phyloP scores from a whole-genome alignment of 2,888 invertebrate species.

The Himalopsyche tibetana region DNA sequence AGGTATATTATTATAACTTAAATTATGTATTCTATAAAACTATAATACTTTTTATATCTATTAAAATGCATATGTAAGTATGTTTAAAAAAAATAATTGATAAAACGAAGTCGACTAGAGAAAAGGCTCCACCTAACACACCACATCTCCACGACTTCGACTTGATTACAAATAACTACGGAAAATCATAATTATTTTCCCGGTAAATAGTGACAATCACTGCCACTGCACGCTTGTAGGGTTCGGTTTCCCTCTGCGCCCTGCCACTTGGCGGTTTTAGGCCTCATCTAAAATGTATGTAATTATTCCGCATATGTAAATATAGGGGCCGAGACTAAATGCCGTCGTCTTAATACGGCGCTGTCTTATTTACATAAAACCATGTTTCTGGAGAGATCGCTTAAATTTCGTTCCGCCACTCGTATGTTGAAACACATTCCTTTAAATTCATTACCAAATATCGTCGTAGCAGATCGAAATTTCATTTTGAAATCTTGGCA shows the following conservation, averaged over 20 bases:
- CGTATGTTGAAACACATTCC: constrained; percentile 18
- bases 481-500: neutral
- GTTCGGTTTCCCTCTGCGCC: neutral
- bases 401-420: constrained; percentile 18
- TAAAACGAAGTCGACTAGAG: too few relatives aligned
- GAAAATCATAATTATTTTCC: neutral
- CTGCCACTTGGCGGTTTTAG: constrained; percentile 26
- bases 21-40: too few relatives aligned
- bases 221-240: neutral
- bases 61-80: too few relatives aligned
- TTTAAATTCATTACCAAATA: constrained; percentile 34
- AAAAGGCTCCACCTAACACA: too few relatives aligned
- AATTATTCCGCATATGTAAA: constrained; percentile 34
- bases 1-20: too few relatives aligned
- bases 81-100: too few relatives aligned
- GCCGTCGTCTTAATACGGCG: neutral
- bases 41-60: too few relatives aligned
- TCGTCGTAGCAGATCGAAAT: neutral
- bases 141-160: too few relatives aligned
- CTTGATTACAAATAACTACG: neutral
- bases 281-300: constrained; percentile 29
- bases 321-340: constrained; percentile 9
- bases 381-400: neutral
- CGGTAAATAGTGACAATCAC: neutral
- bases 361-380: constrained; percentile 30